Conservation (phyloP, 2,888 invertebrate species). For the Xanthorhoe spadicearia region DNA sequence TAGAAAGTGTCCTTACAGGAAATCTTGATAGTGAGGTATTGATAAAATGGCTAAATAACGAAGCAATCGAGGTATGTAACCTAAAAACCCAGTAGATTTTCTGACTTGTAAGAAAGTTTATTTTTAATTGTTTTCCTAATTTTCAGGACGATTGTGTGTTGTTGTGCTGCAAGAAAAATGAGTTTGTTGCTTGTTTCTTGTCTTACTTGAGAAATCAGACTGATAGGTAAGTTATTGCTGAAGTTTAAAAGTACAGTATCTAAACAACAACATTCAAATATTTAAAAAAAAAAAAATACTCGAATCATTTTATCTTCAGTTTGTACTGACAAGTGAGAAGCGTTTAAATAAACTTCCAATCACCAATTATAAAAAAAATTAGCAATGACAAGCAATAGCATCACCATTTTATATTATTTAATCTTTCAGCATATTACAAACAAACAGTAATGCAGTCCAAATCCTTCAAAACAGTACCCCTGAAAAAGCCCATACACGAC, state of each 20-base stretch:
- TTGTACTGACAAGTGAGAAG: too few relatives aligned
- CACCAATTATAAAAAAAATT: too few relatives aligned
- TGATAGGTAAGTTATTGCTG: constrained; percentile 66
- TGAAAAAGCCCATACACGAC: constrained; percentile 62
- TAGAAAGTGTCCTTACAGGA: constrained; percentile 75
- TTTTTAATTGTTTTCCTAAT: constrained; percentile 40
- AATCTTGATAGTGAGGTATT: constrained; percentile 69
- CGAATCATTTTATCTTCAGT: too few relatives aligned
- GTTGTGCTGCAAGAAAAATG: constrained; percentile 71
- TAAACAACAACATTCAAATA: neutral
- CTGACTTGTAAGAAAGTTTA: constrained; percentile 19
- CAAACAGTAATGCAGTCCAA: constrained; percentile 69
- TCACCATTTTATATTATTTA: neutral
- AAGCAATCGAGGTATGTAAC: constrained; percentile 74
- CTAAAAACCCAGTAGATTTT: constrained; percentile 45
- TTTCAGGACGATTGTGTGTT: constrained; percentile 75
- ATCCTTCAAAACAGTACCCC: constrained; percentile 71
- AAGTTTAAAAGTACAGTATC: neutral
- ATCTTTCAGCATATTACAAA: constrained; percentile 70
- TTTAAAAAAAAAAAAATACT: neutral
- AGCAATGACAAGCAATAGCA: too few relatives aligned
- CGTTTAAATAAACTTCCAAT: too few relatives aligned
- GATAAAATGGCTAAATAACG: constrained; percentile 76
- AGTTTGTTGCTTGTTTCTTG: constrained; percentile 85
- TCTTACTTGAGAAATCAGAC: constrained; percentile 83